A percentile compares a stretch with the other conserved stretches of the same genome.
phyloP scores from a whole-genome alignment of 2,888 invertebrate species.

The Calliphora vomitoria region DNA sequence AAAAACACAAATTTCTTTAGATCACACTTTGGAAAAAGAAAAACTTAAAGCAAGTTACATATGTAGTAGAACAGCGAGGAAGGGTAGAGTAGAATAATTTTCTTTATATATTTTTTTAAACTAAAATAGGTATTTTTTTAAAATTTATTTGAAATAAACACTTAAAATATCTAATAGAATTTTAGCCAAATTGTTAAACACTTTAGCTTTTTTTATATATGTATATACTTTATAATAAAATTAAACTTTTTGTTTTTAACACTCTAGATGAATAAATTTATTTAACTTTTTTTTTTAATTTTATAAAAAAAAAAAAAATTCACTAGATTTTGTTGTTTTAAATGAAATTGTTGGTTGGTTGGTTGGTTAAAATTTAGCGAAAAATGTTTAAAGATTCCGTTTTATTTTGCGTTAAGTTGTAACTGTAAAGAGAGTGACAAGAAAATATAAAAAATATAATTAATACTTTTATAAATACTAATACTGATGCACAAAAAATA shows the following conservation, averaged over 20 bases:
- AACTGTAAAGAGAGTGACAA: constrained; percentile 65
- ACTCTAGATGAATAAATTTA: constrained; percentile 53
- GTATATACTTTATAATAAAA: neutral
- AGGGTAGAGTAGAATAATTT: constrained; percentile 24
- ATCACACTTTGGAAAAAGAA: constrained; percentile 11
- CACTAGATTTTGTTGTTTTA: constrained; percentile 59
- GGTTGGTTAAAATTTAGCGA: constrained; percentile 24
- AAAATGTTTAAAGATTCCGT: constrained; percentile 62
- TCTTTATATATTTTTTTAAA: constrained; percentile 25
- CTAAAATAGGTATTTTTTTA: constrained; percentile 41
- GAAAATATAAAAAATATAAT: neutral
- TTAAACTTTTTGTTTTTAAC: constrained; percentile 26
- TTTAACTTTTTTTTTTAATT: constrained; percentile 30
- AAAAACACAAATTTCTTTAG: constrained; percentile 37
- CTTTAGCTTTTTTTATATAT: constrained; percentile 59
- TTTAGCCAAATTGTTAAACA: constrained; percentile 58
- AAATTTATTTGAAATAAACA: constrained; percentile 50
- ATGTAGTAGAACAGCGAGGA: constrained; percentile 16
- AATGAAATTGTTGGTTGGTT: neutral
- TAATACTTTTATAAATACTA: constrained; percentile 11
- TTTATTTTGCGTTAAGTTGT: constrained; percentile 57
- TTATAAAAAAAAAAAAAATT: constrained; percentile 57
- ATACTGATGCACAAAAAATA: constrained; percentile 1
- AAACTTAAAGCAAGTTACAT: neutral
- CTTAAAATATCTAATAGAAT: constrained; percentile 47